phyloP scores from a whole-genome alignment of 2,888 invertebrate species.

The Caradrina clavipalpis region DNA sequence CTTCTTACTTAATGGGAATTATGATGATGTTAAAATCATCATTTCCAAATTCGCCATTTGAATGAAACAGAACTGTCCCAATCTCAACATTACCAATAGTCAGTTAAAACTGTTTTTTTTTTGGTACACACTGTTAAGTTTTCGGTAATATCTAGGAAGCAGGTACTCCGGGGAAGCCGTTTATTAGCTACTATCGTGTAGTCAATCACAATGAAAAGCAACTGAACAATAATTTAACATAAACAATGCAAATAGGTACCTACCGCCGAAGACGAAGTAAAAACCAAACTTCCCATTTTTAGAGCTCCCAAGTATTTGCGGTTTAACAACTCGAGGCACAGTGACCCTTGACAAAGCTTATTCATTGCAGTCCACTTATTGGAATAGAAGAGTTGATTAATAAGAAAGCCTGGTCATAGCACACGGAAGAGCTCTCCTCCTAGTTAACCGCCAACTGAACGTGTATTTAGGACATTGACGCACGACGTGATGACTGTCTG shows the following conservation, averaged over 20 bases:
- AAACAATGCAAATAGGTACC: slow-evolving; percentile 22
- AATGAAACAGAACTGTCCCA: not conserved
- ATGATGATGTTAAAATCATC: not conserved
- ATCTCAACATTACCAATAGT: not conserved
- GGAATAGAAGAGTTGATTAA: slow-evolving; percentile 29
- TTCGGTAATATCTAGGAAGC: not conserved
- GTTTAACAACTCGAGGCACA: slow-evolving; percentile 26
- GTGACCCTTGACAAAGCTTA: slow-evolving; percentile 25
- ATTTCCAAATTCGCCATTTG: not conserved
- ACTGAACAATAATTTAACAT: not conserved
- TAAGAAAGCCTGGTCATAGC: slow-evolving; percentile 34
- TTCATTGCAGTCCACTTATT: slow-evolving; percentile 26
- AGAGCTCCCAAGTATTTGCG: slow-evolving; percentile 29
- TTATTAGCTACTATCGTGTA: not conserved
- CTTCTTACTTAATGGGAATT: not conserved
- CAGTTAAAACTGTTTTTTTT: not conserved
- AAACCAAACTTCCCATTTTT: slow-evolving; percentile 34
- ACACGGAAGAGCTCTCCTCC: slow-evolving; percentile 55
- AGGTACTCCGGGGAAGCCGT: not conserved
- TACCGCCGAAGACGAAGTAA: slow-evolving; percentile 3
- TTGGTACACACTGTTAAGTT: slow-evolving; percentile 2
- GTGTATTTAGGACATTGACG: slow-evolving; percentile 79
- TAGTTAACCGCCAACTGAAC: slow-evolving; percentile 57
- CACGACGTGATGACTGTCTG: slow-evolving; percentile 63
- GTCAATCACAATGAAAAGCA: not conserved